Evolutionary conservation across 2,888 invertebrate species (phyloP).

Genomic region (Onthophagus sagittarius): DNA sequence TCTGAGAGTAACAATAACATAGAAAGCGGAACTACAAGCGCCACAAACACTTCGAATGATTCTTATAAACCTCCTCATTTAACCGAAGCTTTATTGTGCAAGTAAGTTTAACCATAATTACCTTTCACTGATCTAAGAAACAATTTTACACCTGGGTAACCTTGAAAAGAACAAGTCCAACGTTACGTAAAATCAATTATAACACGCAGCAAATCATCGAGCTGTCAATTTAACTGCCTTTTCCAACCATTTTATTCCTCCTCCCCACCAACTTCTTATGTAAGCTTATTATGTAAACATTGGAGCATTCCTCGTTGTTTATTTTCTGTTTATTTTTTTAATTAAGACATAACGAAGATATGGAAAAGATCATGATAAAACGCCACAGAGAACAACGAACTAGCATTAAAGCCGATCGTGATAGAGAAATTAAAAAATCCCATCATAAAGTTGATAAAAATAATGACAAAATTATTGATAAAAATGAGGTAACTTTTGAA

Average conservation of each 20-base stretch:
- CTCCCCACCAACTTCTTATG: background rate
- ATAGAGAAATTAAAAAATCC: constrained; percentile 37
- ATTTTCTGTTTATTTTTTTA: constrained; percentile 15
- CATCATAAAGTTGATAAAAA: constrained; percentile 35
- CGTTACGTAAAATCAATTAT: background rate
- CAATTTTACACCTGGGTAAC: background rate
- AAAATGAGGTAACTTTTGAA: constrained; percentile 28
- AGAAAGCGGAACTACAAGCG: constrained; percentile 53
- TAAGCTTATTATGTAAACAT: background rate
- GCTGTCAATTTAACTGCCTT: background rate
- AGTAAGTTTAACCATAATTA: constrained; percentile 37
- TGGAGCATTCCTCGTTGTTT: background rate
- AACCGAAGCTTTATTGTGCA: constrained; percentile 58
- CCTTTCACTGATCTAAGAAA: background rate
- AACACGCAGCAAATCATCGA: background rate
- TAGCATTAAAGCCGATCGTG: constrained; percentile 46
- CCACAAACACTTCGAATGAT: constrained; percentile 46
- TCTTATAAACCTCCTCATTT: constrained; percentile 53
- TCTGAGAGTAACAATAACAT: constrained; percentile 56
- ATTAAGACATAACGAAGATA: constrained; percentile 71
- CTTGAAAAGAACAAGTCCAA: background rate
- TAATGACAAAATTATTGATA: constrained; percentile 32
- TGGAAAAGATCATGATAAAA: constrained; percentile 76
- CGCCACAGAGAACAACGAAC: constrained; percentile 62
- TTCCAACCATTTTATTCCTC: background rate